These are phyloP conservation scores for Bufotes viridis DNA, from an alignment of 2,797 vertebrate genomes.

Conservation along the genomic window DNA sequence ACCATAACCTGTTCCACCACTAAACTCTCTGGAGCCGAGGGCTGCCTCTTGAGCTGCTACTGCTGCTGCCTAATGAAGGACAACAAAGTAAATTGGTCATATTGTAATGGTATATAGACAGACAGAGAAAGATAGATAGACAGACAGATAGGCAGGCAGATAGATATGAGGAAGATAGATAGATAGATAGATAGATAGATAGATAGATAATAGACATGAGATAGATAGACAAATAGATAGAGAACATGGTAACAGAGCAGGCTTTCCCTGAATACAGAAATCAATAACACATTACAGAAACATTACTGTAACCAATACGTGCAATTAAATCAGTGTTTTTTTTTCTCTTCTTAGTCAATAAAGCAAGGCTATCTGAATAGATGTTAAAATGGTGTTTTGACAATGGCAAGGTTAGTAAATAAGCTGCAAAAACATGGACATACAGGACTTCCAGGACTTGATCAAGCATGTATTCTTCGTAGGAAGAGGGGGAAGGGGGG, in stretches of 20 bases:
- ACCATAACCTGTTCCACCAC: slow-evolving; percentile 78
- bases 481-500: too few species aligned
- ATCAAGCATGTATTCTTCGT: too few species aligned
- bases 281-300: background rate
- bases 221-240: background rate
- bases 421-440: background rate
- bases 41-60: slow-evolving; percentile 80
- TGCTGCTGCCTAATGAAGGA: slow-evolving; percentile 64
- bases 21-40: slow-evolving; percentile 78
- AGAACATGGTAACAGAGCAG: background rate
- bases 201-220: background rate
- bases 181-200: slow-evolving; percentile 6
- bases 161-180: background rate
- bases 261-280: slow-evolving; percentile 21
- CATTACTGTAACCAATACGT: slow-evolving; percentile 24
- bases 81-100: background rate
- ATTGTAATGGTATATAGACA: background rate
- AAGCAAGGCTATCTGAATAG: background rate
- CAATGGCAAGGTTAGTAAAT: background rate
- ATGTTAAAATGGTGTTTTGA: background rate
- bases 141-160: background rate
- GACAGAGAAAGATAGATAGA: background rate
- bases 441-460: background rate
- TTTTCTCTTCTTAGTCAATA: background rate
- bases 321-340: slow-evolving; percentile 8